Conservation (phyloP, 2,888 invertebrate species). For the Oscheius sp. region DNA sequence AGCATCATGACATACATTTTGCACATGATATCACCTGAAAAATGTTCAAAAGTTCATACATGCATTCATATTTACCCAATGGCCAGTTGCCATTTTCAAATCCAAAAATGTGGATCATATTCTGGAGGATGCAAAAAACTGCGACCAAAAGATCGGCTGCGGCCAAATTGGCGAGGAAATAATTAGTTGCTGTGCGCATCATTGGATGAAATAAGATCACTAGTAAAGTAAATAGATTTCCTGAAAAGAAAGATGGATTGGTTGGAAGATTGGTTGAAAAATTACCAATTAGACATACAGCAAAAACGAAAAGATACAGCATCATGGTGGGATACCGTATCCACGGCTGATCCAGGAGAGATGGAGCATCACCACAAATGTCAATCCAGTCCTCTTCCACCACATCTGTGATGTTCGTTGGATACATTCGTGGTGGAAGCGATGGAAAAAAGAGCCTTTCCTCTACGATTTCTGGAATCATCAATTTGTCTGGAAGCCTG, state of each 20-base stretch:
- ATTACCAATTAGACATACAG: constrained; percentile 57
- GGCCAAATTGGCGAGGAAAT: constrained; percentile 88
- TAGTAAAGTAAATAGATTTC: constrained; percentile 85
- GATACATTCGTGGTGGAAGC: background rate
- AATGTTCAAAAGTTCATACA: background rate
- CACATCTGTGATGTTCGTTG: constrained; percentile 17
- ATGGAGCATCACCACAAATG: constrained; percentile 17
- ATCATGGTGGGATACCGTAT: constrained; percentile 53
- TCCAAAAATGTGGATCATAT: constrained; percentile 82
- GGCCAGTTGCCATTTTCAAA: constrained; percentile 70
- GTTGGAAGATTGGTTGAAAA: constrained; percentile 76
- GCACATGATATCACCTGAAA: constrained; percentile 83
- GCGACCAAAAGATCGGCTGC: constrained; percentile 91
- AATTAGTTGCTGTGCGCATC: constrained; percentile 87
- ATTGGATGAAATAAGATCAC: constrained; percentile 84
- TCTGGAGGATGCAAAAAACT: constrained; percentile 89
- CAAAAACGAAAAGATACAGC: constrained; percentile 57
- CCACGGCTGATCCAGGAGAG: constrained; percentile 53
- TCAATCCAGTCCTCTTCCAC: constrained; percentile 26
- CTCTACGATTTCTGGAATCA: too few relatives aligned
- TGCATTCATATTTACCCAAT: constrained; percentile 38
- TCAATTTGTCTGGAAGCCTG: background rate
- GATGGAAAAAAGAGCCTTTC: too few relatives aligned
- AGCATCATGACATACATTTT: constrained; percentile 90
- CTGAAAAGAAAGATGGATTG: constrained; percentile 84